Base-by-base conservation (phyloP, 37 sponge, comb jelly and placozoan species). In the Beroe ovata region DNA sequence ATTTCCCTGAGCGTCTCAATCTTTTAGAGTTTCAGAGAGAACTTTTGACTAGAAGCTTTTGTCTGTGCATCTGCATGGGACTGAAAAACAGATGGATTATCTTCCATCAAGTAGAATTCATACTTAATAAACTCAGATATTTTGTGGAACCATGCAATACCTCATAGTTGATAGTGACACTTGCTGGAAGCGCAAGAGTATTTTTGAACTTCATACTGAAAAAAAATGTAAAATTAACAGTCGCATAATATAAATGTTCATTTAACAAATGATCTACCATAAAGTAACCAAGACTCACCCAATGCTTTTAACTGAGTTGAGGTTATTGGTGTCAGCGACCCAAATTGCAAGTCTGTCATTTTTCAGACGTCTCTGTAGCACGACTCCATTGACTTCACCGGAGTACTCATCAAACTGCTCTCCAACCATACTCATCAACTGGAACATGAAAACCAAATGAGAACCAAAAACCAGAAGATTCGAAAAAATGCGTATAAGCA, bases 21-120 rank as follows among this genome's bases (percentile, higher is more conserved):
- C n/a, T n/a, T 6, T 42, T 36, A 77, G 4, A 77, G 47, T 29
- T 77, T 77, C 54, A 77, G 84, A 42, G 84, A 77, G 47, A 77
- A 77, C 84, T 77, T 77, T 42, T 77, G 84, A 77, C 84, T 77
- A 0, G 84, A 77, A 11, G 84, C 84, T 42, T 77, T 77, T 42
- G 84, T 77, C 84, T 77, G 84, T 21, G 84, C 84, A 42, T 77
- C 84, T 16, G 84, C 84, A 26, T 77, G 84, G 41, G 84, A 77
- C 54, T 66, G 63, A 62, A 62, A 62, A 28, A n/a, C n/a, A n/a
- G n/a, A n/a, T n/a, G n/a, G n/a, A n/a, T n/a, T n/a, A n/a, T n/a
- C n/a, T n/a, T n/a, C n/a, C n/a, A n/a, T n/a, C n/a, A n/a, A n/a
- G n/a, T n/a, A n/a, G n/a, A n/a, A n/a, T n/a, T n/a, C n/a, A n/a